A percentile compares a stretch with the other conserved stretches of the same genome.
These are phyloP conservation scores for Zosterops pallidus DNA, from an alignment of 2,113 vertebrate species.

Conservation along the genomic window DNA sequence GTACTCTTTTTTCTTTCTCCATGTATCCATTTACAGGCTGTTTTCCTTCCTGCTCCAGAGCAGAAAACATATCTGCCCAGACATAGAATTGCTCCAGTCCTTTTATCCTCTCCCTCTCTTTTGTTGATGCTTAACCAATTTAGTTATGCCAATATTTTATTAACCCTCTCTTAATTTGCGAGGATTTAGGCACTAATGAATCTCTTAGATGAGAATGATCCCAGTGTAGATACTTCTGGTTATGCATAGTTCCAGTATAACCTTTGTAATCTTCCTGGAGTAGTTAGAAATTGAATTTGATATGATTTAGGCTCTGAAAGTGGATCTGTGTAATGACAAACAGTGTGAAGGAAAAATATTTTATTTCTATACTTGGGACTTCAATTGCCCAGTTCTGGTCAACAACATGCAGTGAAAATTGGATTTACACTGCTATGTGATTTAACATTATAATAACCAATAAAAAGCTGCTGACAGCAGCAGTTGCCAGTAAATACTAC, in stretches of 20 bases:
- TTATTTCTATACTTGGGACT: background rate
- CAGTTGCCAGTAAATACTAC: background rate
- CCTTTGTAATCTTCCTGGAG: background rate
- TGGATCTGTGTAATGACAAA: background rate
- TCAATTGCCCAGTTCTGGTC: background rate
- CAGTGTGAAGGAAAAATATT: background rate
- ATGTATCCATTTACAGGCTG: background rate
- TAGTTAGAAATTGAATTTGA: background rate
- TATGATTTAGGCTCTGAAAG: background rate
- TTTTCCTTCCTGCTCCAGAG: background rate
- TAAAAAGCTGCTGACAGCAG: background rate
- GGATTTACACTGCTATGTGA: background rate
- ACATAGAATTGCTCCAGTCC: background rate
- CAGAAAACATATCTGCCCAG: background rate
- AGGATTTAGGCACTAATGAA: background rate
- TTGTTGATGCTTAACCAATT: background rate
- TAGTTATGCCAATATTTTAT: background rate
- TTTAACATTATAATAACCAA: slow-evolving; percentile 11
- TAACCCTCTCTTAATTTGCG: background rate
- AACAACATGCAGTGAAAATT: background rate
- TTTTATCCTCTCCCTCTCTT: background rate
- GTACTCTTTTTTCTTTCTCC: background rate
- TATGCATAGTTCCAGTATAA: background rate
- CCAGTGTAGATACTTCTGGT: background rate
- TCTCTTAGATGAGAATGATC: background rate